Evolutionary conservation across 2,797 vertebrate species (phyloP).

Genomic region (Caiman crocodilus): DNA sequence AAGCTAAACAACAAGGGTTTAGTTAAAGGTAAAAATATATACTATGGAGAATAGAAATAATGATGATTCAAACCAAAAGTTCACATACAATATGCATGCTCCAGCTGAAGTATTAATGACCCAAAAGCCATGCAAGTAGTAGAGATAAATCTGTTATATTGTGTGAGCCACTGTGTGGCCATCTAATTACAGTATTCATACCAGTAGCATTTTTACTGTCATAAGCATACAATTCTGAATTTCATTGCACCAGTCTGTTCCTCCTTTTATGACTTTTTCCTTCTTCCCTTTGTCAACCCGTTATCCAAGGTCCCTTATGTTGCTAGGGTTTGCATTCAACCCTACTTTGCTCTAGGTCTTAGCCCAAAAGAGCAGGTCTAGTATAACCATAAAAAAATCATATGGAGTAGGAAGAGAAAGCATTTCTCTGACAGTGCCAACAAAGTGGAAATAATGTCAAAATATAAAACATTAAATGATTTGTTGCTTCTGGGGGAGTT

Average conservation of each 20-base stretch:
- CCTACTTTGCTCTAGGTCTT: too few species aligned
- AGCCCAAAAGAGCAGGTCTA: too few species aligned
- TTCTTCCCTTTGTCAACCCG: background rate
- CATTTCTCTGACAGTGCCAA: background rate
- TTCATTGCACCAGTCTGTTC: background rate
- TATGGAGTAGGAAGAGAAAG: background rate
- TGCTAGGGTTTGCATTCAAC: too few species aligned
- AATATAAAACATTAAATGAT: background rate
- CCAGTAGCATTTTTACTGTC: background rate
- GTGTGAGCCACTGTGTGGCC: slow-evolving; percentile 22
- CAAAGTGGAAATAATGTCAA: background rate
- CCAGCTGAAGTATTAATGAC: slow-evolving; percentile 71
- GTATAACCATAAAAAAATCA: background rate
- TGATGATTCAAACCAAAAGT: slow-evolving; percentile 53
- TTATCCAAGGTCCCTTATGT: background rate
- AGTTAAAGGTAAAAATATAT: background rate
- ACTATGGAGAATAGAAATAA: slow-evolving; percentile 24
- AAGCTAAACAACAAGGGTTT: background rate
- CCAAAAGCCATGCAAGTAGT: slow-evolving; percentile 36
- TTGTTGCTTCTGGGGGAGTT: background rate
- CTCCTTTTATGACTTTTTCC: background rate
- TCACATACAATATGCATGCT: slow-evolving; percentile 63
- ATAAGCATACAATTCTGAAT: background rate
- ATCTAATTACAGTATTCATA: background rate
- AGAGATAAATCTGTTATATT: slow-evolving; percentile 47